Evolutionary conservation across 2,888 invertebrate species (phyloP).

Genomic region (Nymphalis urticae): DNA sequence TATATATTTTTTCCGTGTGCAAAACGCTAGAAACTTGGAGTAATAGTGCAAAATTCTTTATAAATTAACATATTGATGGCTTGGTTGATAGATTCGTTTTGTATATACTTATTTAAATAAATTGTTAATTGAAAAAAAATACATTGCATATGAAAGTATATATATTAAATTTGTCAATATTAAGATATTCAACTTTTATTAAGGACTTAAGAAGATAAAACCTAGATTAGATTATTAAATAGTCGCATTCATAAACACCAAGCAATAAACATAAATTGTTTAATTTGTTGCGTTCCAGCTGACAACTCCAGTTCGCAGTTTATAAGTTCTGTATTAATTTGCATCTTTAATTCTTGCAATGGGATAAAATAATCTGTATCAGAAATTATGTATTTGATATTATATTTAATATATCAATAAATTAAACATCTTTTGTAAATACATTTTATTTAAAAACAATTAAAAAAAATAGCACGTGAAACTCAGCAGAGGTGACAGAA

Average conservation of each 20-base stretch:
- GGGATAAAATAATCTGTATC: conserved; percentile 7
- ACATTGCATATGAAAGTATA: no score
- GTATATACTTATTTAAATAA: no score
- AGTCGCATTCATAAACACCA: conserved; percentile 9
- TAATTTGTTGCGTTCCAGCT: conserved; percentile 22
- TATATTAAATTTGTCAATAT: background rate
- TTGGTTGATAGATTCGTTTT: no score
- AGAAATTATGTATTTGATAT: conserved; percentile 8
- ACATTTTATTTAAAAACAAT: no score
- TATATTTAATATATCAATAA: background rate
- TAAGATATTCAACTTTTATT: background rate
- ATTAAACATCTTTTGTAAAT: no score
- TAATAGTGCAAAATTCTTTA: no score
- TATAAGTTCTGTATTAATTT: conserved; percentile 30
- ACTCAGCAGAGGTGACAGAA: no score
- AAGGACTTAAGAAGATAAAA: background rate
- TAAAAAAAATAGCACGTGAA: no score
- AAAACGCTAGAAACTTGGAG: no score
- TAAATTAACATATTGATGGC: no score
- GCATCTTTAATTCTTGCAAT: conserved; percentile 21
- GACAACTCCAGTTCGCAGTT: conserved; percentile 22
- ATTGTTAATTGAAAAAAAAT: no score
- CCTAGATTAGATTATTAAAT: conserved; percentile 3
- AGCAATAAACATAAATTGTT: conserved; percentile 21
- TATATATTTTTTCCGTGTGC: no score